Conservation (phyloP, 2,113 vertebrate genomes). For the Nibea coibor region DNA sequence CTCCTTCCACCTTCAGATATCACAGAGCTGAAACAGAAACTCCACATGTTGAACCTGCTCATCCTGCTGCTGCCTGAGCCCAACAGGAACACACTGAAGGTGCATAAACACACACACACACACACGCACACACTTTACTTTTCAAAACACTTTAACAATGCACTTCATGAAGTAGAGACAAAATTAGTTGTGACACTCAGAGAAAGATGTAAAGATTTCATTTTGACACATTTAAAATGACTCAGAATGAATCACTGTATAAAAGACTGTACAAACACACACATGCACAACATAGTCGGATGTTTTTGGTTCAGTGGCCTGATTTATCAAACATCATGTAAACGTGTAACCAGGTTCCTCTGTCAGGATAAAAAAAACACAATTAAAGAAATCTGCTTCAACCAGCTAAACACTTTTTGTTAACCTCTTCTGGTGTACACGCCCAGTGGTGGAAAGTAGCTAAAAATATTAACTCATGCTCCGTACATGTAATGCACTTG, state of each 20-base stretch:
- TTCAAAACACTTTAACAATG: background rate
- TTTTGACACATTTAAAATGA: background rate
- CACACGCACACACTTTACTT: background rate
- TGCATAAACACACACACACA: constrained; percentile 59
- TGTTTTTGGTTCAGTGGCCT: no score
- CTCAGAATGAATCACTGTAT: no score
- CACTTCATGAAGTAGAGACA: background rate
- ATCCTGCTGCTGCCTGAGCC: constrained; percentile 91
- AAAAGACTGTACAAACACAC: no score
- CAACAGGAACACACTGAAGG: constrained; percentile 93
- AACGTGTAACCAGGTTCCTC: background rate
- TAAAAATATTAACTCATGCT: no score
- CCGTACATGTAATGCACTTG: no score
- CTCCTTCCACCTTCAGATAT: constrained; percentile 81
- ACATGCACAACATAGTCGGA: no score
- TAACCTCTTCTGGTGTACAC: background rate
- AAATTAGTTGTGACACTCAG: background rate
- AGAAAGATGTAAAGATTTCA: background rate
- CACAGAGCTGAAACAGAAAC: constrained; percentile 88
- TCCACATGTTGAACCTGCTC: constrained; percentile 91
- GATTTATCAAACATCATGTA: no score
- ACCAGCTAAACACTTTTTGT: background rate
- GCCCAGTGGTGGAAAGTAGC: no score
- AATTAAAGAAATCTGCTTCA: background rate
- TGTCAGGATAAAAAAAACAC: background rate